Conservation (phyloP, 2,888 invertebrate species). For the Malthinus seriepunctatus region DNA sequence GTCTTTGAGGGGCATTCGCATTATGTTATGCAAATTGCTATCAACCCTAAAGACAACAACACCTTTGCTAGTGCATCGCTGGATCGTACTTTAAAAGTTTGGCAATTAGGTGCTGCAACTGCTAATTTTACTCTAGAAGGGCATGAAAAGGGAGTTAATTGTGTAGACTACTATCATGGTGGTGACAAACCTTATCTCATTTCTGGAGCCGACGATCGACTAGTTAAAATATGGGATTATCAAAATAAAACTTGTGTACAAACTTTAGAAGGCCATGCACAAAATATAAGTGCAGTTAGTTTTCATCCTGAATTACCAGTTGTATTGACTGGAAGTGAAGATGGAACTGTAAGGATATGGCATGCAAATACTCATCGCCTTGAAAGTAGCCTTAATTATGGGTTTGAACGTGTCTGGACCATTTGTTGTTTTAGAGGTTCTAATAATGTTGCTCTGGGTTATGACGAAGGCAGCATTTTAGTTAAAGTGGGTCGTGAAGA, state of each 20-base stretch:
- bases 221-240: constrained; percentile 99
- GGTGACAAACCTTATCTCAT: constrained; percentile 99
- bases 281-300: constrained; percentile 93
- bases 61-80: constrained; percentile 99
- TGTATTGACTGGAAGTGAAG: constrained; percentile 95
- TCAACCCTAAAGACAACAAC: constrained; percentile 99
- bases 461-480: constrained; percentile 95
- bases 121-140: constrained; percentile 98
- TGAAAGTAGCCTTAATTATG: constrained; percentile 96
- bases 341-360: constrained; percentile 97
- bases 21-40: constrained; percentile 99
- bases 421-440: constrained; percentile 91
- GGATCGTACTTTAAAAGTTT: constrained; percentile 95
- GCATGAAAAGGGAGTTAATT: constrained; percentile 98
- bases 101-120: constrained; percentile 97
- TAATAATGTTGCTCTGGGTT: constrained; percentile 97
- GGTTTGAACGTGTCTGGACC: constrained; percentile 97
- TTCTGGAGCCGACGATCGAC: constrained; percentile 96
- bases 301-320: constrained; percentile 99
- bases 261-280: constrained; percentile 95
- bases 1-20: constrained; percentile 99
- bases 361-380: constrained; percentile 97
- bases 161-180: constrained; percentile 98
- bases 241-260: constrained; percentile 99
- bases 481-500: constrained; percentile 97